Percentiles rank a stretch among this genome's conserved stretches.
These are phyloP conservation scores for Lasioglossum calceatum DNA, from an alignment of 2,888 invertebrate genomes.

Conservation along the genomic window DNA sequence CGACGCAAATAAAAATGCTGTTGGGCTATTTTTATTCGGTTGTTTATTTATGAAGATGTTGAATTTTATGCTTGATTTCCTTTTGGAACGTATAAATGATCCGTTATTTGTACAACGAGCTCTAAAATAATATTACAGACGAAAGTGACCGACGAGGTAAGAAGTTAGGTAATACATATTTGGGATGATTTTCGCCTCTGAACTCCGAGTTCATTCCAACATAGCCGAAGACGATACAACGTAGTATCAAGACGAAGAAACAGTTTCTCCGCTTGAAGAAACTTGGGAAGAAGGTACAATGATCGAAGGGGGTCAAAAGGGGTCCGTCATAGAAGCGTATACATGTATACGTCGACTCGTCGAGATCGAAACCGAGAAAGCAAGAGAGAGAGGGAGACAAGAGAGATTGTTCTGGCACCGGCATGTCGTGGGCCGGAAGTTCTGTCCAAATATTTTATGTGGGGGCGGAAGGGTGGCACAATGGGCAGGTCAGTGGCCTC, in stretches of 20 bases:
- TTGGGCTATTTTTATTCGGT: too few species aligned
- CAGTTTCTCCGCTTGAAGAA: slow-evolving; percentile 12
- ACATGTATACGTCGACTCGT: slow-evolving; percentile 16
- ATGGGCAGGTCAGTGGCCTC: slow-evolving; percentile 62
- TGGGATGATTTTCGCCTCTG: not conserved
- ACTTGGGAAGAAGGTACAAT: slow-evolving; percentile 20
- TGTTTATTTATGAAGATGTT: too few species aligned
- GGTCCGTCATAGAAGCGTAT: slow-evolving; percentile 11
- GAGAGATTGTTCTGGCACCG: slow-evolving; percentile 50
- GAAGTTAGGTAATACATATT: not conserved
- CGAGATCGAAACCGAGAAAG: slow-evolving; percentile 27
- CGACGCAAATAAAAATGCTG: too few species aligned
- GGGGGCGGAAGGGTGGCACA: slow-evolving; percentile 51
- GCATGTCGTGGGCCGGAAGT: slow-evolving; percentile 57
- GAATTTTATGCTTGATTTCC: too few species aligned
- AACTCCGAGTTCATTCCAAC: slow-evolving; percentile 1
- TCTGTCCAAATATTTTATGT: slow-evolving; percentile 68
- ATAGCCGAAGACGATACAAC: not conserved
- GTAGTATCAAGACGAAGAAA: slow-evolving; percentile 23
- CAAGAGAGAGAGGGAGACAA: not conserved
- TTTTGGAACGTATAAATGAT: too few species aligned
- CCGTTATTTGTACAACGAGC: too few species aligned
- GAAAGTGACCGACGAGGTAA: too few species aligned
- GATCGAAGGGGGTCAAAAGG: slow-evolving; percentile 6
- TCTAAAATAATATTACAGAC: too few species aligned